A percentile compares a stretch with the other conserved stretches of the same genome.
These are phyloP conservation scores for Siderastrea siderea DNA, from an alignment of 92 coral and sea anemone genomes.

Conservation along the genomic window DNA sequence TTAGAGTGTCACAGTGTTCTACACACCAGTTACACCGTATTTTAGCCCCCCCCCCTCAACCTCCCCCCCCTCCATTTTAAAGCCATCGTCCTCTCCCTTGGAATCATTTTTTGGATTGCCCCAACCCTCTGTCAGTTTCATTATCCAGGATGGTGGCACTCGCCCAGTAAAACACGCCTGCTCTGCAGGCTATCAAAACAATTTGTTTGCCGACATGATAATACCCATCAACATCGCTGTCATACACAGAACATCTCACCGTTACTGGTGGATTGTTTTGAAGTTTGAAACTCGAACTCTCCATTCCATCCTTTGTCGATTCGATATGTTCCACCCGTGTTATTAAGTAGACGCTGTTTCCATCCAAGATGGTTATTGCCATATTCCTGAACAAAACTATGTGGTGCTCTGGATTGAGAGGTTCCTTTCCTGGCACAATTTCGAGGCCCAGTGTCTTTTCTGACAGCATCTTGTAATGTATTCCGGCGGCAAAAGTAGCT, in stretches of 20 bases:
- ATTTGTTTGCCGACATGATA: constrained; percentile 49
- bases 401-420: constrained; percentile 62
- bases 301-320: constrained; percentile 44
- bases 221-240: neutral
- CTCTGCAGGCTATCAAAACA: constrained; percentile 35
- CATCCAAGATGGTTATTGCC: constrained; percentile 31
- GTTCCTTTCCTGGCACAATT: constrained; percentile 56
- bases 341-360: constrained; percentile 14
- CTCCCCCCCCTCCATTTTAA: too few relatives aligned
- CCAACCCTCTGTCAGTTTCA: too few relatives aligned
- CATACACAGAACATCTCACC: constrained; percentile 40
- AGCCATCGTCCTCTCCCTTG: too few relatives aligned
- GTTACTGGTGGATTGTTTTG: constrained; percentile 21
- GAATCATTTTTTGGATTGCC: too few relatives aligned
- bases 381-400: constrained; percentile 56
- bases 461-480: constrained; percentile 62
- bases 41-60: too few relatives aligned
- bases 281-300: constrained; percentile 25
- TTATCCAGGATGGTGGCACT: too few relatives aligned
- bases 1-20: too few relatives aligned
- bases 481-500: constrained; percentile 52
- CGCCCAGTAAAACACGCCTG: neutral
- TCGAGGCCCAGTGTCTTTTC: constrained; percentile 71
- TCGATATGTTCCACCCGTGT: constrained; percentile 44
- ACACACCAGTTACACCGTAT: too few relatives aligned